Evolutionary conservation across 1,140 invertebrate genomes (phyloP), one percentile per base, ranked within the genome.

Genomic region (Pseudoatta argentina): DNA sequence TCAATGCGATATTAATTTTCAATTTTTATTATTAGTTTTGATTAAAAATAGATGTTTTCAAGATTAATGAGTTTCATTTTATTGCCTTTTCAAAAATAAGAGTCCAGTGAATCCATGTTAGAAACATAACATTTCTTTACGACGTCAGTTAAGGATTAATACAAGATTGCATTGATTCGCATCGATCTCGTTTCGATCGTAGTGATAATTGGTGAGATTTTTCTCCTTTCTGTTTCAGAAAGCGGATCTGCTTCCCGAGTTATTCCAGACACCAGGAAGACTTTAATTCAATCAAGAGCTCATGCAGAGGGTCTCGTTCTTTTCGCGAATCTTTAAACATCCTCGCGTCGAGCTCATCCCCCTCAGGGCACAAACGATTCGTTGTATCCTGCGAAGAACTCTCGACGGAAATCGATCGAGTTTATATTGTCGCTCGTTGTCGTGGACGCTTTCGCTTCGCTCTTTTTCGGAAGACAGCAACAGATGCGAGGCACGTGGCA

Each of bases 351-450:
- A 39, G 27, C 12, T 2, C n/a, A 8, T 63, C 7, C 61, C 21
- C 53, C 21, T 21, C 21, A 51, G 59, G 51, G 63, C 18, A 86
- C 86, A 89, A 78, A 75, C 77, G 86, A 30, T 63, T 39, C 86
- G 87, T 89, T 91, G 89, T 89, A 55, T 24, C 57, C 55, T 69
- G 75, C 55, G 39, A 85, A 67, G 34, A 57, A 63, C 75, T 82
- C 86, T 86, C 88, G 86, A 71, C 87, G 85, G 88, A 89, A 92
- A 92, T 92, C 90, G 86, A 92, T 92, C 79, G 72, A 85, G 86
- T 90, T 88, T 91, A 91, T 91, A 91, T 88, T 92, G 87, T 91
- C 88, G 86, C 85, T 89, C 59, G 85, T 57, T 76, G 55, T 34
- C 63, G 67, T 44, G 27, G 12, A 64, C 69, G 82, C 34, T 59